Evolutionary conservation across 2,113 vertebrate species (phyloP).

Genomic region (Ictidomys tridecemlineatus): DNA sequence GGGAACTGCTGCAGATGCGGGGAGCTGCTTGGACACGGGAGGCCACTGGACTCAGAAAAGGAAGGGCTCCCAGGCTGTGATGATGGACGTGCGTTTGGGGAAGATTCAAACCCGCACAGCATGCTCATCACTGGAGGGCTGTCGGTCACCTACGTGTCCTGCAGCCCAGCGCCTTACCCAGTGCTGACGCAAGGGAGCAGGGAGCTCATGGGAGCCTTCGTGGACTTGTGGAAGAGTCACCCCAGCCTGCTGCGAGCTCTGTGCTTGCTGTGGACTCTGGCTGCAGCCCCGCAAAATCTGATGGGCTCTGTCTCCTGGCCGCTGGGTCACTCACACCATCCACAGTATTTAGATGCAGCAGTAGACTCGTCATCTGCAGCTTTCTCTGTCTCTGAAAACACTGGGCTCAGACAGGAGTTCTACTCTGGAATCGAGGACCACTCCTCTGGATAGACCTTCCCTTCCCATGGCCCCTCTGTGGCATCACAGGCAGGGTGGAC

Average conservation of each 20-base stretch:
- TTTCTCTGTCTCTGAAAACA: constrained; percentile 56
- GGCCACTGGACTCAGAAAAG: constrained; percentile 56
- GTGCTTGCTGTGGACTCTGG: not conserved
- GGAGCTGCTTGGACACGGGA: not conserved
- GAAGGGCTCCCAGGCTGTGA: constrained; percentile 58
- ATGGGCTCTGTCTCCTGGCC: constrained; percentile 48
- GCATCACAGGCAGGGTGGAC: not conserved
- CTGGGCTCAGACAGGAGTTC: constrained; percentile 44
- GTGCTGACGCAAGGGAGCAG: not conserved
- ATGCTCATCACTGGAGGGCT: not conserved
- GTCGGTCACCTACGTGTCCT: constrained; percentile 31
- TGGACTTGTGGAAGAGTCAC: not conserved
- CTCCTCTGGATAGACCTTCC: not conserved
- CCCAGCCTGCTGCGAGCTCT: not conserved
- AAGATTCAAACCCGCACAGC: not conserved
- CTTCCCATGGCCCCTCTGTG: not conserved
- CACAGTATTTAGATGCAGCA: constrained; percentile 36
- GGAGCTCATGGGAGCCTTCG: not conserved
- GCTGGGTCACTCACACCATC: constrained; percentile 61
- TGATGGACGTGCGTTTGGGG: not conserved
- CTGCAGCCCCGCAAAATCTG: not conserved
- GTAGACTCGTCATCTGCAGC: constrained; percentile 16
- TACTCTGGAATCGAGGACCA: not conserved
- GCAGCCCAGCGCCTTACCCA: constrained; percentile 52
- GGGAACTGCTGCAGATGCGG: constrained; percentile 58